Percentiles rank a stretch among this genome's conserved stretches.
These are phyloP conservation scores for Drosophila pruinosa DNA, from an alignment of 1,140 invertebrate species.

Conservation along the genomic window DNA sequence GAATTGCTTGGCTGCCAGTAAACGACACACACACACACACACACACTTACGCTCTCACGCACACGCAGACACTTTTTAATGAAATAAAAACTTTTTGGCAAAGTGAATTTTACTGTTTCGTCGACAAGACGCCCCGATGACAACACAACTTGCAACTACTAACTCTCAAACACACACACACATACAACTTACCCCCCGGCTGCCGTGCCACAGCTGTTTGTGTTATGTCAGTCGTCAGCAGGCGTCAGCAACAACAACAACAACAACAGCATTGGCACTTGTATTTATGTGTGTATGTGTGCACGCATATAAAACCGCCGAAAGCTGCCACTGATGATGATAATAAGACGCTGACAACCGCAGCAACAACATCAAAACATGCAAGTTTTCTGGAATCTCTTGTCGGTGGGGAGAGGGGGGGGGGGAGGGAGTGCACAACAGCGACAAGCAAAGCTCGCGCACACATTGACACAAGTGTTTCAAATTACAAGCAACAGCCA, in stretches of 20 bases:
- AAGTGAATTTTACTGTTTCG: conserved; percentile 79
- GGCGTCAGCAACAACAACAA: conserved; percentile 13
- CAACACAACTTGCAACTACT: conserved; percentile 67
- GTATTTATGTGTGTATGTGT: conserved; percentile 15
- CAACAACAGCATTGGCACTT: conserved; percentile 12
- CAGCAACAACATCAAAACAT: conserved; percentile 66
- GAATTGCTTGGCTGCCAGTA: conserved; percentile 55
- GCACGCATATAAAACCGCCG: conserved; percentile 67
- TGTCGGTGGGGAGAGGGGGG: no score
- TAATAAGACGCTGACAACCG: conserved; percentile 79
- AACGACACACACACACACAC: conserved; percentile 43
- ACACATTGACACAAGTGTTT: conserved; percentile 79
- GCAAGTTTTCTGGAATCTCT: conserved; percentile 33
- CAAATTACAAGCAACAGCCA: conserved; percentile 67
- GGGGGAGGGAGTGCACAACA: not conserved
- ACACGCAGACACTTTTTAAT: conserved; percentile 65
- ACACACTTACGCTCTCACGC: conserved; percentile 3
- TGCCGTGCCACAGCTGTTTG: conserved; percentile 34
- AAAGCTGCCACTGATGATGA: conserved; percentile 81
- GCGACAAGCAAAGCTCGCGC: not conserved
- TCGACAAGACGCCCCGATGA: conserved; percentile 54
- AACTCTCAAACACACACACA: conserved; percentile 26
- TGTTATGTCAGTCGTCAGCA: conserved; percentile 35
- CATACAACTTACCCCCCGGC: not conserved
- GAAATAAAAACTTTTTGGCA: conserved; percentile 81